Evolutionary conservation across 2,888 invertebrate species (phyloP).

Genomic region (Drosophila affinis): DNA sequence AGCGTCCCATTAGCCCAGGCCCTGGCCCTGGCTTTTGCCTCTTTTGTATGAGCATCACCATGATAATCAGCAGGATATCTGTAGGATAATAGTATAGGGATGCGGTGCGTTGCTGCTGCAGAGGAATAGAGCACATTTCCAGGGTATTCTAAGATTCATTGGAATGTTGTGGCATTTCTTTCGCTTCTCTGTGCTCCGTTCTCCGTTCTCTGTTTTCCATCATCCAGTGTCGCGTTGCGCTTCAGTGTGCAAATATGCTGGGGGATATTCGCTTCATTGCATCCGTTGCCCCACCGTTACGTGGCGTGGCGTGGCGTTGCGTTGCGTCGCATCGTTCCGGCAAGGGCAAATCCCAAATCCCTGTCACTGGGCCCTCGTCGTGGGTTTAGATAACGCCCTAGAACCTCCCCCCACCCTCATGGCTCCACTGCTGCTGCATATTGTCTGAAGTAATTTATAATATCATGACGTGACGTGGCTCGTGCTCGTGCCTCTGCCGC

Average conservation of each 20-base stretch:
- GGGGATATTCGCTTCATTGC: conserved; percentile 24
- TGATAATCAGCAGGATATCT: neutral
- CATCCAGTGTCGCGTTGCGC: conserved; percentile 12
- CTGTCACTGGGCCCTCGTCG: conserved; percentile 7
- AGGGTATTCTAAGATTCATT: neutral
- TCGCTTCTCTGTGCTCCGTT: neutral
- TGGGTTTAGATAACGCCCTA: conserved; percentile 10
- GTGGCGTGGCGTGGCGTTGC: neutral
- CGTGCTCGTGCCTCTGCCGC: neutral
- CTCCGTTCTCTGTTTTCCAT: neutral
- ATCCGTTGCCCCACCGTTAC: neutral
- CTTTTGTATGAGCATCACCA: neutral
- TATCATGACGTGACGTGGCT: conserved; percentile 38
- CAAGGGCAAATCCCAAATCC: neutral
- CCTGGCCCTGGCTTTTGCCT: neutral
- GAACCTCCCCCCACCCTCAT: neutral
- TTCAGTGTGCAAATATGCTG: conserved; percentile 10
- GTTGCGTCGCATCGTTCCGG: neutral
- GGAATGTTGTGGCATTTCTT: neutral
- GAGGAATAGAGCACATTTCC: neutral
- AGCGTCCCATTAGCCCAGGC: neutral
- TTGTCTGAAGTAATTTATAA: conserved; percentile 41
- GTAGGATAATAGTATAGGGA: neutral
- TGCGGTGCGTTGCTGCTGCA: neutral
- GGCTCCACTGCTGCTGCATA: conserved; percentile 17